These are phyloP conservation scores for Tipula vernalis DNA, from an alignment of 2,888 invertebrate species.

Conservation along the genomic window DNA sequence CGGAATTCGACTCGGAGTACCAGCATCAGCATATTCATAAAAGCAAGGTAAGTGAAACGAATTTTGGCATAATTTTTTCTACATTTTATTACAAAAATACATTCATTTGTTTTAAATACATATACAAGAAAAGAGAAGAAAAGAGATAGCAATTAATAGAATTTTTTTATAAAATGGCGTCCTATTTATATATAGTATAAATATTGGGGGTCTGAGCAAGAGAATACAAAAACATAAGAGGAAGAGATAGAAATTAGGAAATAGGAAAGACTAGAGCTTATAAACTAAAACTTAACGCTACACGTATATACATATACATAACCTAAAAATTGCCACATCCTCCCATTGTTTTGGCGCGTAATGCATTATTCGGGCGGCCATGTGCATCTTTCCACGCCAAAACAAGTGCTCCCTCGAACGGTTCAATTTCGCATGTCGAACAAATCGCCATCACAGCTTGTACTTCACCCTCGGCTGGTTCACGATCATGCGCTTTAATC, in stretches of 20 bases:
- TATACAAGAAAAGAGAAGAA: neutral
- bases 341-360: slow-evolving; percentile 33
- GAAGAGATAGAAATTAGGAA: neutral
- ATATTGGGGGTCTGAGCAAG: neutral
- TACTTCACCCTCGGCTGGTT: slow-evolving; percentile 74
- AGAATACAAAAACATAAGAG: neutral
- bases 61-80: slow-evolving; percentile 14
- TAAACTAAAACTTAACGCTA: neutral
- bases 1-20: slow-evolving; percentile 88
- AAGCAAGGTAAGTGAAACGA: slow-evolving; percentile 58
- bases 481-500: slow-evolving; percentile 53
- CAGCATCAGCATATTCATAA: slow-evolving; percentile 90
- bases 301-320: neutral
- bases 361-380: slow-evolving; percentile 26
- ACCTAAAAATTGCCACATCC: slow-evolving; percentile 31
- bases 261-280: slow-evolving; percentile 5
- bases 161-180: neutral
- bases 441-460: slow-evolving; percentile 68
- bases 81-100: slow-evolving; percentile 6
- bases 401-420: slow-evolving; percentile 66
- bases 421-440: slow-evolving; percentile 60
- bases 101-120: neutral
- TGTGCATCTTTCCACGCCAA: slow-evolving; percentile 57
- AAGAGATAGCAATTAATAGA: neutral
- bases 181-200: neutral